These are phyloP conservation scores for Hipposideros larvatus DNA, from an alignment of 2,797 vertebrate genomes.

Conservation along the genomic window DNA sequence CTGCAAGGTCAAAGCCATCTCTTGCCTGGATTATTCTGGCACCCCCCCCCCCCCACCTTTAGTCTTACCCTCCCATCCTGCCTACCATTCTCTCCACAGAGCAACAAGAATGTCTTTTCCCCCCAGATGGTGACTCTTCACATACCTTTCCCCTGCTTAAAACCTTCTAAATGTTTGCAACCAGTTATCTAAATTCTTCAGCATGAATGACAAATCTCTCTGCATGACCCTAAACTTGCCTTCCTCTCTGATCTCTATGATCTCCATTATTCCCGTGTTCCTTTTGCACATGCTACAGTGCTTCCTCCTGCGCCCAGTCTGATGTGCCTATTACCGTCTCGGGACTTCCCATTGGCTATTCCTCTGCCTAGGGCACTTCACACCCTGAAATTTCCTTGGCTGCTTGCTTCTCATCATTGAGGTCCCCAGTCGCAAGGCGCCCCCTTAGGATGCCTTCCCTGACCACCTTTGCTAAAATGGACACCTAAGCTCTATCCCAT, in stretches of 20 bases:
- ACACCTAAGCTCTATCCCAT: background rate
- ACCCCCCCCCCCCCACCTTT: background rate
- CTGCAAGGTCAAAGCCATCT: background rate
- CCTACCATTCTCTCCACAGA: background rate
- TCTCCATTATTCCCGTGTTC: background rate
- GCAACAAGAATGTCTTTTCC: background rate
- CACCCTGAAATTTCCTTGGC: background rate
- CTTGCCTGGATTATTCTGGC: background rate
- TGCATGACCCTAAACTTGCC: background rate
- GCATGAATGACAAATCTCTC: background rate
- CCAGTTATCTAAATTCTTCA: background rate
- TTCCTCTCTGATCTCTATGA: fast-evolving
- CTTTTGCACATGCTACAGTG: fast-evolving
- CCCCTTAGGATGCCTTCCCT: background rate
- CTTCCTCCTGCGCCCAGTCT: background rate
- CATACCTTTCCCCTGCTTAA: background rate
- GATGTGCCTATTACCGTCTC: background rate
- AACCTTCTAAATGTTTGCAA: background rate
- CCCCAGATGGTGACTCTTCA: background rate
- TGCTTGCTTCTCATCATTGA: background rate
- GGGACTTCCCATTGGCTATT: background rate
- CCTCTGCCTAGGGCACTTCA: background rate
- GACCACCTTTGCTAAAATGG: background rate
- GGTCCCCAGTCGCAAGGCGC: too few species aligned
- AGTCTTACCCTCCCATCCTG: background rate